Evolutionary conservation across 2,113 vertebrate species (phyloP).

Genomic region (Lamprotornis superbus): DNA sequence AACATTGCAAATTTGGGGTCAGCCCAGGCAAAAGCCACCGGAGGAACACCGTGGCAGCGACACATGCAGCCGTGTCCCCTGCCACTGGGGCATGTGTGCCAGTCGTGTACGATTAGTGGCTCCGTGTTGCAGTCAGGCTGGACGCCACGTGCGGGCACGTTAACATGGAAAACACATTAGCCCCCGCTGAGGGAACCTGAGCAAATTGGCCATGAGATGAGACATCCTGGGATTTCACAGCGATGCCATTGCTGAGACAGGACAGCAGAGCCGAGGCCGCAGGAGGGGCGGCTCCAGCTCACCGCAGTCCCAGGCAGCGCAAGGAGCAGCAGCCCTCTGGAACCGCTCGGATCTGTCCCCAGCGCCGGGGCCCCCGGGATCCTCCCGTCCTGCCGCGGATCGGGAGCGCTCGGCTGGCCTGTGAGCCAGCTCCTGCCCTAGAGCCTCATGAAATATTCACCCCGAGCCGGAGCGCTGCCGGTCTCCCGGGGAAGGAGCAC

Average conservation of each 20-base stretch:
- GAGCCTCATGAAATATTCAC: constrained; percentile 68
- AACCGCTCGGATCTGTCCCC: fast-evolving
- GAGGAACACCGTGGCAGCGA: fast-evolving
- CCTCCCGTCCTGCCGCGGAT: fast-evolving
- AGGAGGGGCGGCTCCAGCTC: fast-evolving
- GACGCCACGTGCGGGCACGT: background rate
- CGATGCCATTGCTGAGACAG: background rate
- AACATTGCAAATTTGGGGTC: background rate
- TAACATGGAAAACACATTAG: constrained; percentile 59
- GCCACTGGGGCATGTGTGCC: background rate
- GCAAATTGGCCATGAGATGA: background rate
- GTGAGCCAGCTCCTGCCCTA: background rate
- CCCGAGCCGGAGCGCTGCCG: background rate
- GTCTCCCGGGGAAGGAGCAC: background rate
- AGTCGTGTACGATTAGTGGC: background rate
- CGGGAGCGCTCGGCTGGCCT: background rate
- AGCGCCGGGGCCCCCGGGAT: fast-evolving
- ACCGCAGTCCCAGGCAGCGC: fast-evolving
- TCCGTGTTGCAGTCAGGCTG: background rate
- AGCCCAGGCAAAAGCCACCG: background rate
- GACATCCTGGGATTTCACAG: background rate
- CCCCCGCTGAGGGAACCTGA: background rate
- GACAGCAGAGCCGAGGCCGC: background rate
- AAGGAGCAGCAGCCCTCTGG: fast-evolving
- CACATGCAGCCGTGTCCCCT: fast-evolving